Evolutionary conservation across 2,113 vertebrate genomes (phyloP).

Genomic region (Lota lota): DNA sequence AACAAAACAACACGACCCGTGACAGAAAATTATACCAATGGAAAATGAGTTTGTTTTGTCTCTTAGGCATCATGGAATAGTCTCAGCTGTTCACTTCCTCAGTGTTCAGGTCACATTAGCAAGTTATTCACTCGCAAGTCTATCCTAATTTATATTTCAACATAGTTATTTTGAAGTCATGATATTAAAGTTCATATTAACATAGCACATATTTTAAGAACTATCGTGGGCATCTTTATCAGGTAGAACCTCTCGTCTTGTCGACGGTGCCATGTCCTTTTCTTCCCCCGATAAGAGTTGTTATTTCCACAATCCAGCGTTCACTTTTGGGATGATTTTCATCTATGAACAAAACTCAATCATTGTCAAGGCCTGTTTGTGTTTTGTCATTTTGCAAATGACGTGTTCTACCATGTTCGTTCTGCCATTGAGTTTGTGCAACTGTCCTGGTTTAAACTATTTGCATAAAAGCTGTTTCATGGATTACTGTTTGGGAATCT

Average conservation of each 20-base stretch:
- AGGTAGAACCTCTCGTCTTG: conserved; percentile 53
- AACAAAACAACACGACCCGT: conserved; percentile 4
- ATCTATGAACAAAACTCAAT: conserved; percentile 61
- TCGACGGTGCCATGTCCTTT: conserved; percentile 72
- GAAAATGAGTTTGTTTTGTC: neutral
- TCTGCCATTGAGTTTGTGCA: conserved; percentile 74
- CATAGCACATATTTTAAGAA: neutral
- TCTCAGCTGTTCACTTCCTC: conserved; percentile 39
- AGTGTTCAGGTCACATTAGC: conserved; percentile 37
- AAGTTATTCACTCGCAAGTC: conserved; percentile 13
- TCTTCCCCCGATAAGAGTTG: conserved; percentile 24
- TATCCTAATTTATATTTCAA: neutral
- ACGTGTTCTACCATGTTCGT: conserved; percentile 70
- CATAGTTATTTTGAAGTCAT: conserved; percentile 9
- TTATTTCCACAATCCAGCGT: conserved; percentile 53
- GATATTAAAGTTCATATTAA: neutral
- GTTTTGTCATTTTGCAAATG: conserved; percentile 61
- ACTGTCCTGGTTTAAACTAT: conserved; percentile 71
- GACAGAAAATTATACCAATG: conserved; percentile 12
- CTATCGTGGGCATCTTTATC: conserved; percentile 27
- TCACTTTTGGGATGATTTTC: conserved; percentile 61
- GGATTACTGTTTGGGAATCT: conserved; percentile 24
- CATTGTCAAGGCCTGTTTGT: conserved; percentile 61
- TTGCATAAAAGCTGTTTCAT: conserved; percentile 80
- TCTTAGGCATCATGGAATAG: neutral